phyloP scores from a whole-genome alignment of 2,113 vertebrate genomes.

The Daubentonia madagascariensis region DNA sequence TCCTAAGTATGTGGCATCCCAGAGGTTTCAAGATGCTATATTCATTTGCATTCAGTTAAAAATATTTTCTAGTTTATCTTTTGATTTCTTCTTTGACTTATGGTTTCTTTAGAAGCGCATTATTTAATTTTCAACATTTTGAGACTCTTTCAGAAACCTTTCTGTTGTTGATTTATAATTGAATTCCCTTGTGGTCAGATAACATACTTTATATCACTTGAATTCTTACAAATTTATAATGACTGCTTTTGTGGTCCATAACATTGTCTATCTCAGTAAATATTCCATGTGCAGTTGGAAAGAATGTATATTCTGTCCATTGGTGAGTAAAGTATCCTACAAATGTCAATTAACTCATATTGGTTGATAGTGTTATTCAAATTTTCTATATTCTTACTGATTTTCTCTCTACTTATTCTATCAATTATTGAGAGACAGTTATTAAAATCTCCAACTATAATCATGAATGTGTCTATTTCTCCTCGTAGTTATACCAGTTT shows the following conservation, averaged over 20 bases:
- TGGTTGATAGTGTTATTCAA: background rate
- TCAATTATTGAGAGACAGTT: background rate
- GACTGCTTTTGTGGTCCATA: background rate
- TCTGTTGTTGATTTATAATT: background rate
- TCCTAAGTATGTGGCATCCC: background rate
- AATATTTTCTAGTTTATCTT: background rate
- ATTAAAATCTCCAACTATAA: background rate
- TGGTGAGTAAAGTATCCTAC: background rate
- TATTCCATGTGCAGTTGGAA: background rate
- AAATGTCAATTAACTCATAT: background rate
- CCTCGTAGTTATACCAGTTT: background rate
- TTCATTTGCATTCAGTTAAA: background rate
- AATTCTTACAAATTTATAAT: background rate
- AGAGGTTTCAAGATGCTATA: background rate
- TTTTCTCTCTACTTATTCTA: background rate
- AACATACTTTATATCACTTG: background rate
- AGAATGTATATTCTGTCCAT: background rate
- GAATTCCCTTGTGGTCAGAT: background rate
- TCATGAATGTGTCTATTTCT: background rate
- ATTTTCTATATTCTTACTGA: background rate
- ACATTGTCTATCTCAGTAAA: background rate
- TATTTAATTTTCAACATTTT: background rate
- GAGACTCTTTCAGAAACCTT: background rate
- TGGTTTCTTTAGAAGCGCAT: background rate
- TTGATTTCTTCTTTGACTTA: background rate